These are phyloP conservation scores for Hylaeus anthracinus DNA, from an alignment of 1,140 invertebrate genomes.

Conservation along the genomic window DNA sequence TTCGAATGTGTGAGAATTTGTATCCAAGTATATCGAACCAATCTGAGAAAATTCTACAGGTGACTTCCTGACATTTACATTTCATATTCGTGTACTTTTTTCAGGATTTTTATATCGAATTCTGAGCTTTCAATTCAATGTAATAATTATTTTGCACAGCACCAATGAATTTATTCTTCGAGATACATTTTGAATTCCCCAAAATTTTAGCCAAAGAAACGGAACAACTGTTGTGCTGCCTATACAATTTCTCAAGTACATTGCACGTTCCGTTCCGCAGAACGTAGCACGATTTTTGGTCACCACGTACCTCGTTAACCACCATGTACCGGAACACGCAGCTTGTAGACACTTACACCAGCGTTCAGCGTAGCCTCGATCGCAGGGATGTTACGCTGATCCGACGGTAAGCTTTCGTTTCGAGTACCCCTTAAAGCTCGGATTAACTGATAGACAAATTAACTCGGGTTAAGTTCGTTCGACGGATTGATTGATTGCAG, in stretches of 20 bases:
- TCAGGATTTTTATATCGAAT: no score
- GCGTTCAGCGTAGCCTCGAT: slow-evolving; percentile 25
- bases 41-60: background rate
- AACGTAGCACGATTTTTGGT: background rate
- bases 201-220: no score
- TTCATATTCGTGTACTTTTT: no score
- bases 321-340: background rate
- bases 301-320: background rate
- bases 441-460: slow-evolving; percentile 53
- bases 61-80: no score
- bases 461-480: slow-evolving; percentile 49
- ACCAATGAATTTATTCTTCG: no score
- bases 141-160: no score
- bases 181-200: background rate
- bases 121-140: no score
- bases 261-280: no score
- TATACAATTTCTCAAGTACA: background rate
- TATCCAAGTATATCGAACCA: background rate
- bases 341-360: slow-evolving; percentile 37
- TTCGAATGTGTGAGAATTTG: background rate
- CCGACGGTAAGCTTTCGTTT: slow-evolving; percentile 58
- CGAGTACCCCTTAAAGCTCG: slow-evolving; percentile 42
- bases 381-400: slow-evolving; percentile 51
- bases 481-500: slow-evolving; percentile 33
- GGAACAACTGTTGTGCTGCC: no score